A percentile compares a stretch with the other conserved stretches of the same genome.
These are phyloP conservation scores for Callionymus lyra DNA, from an alignment of 2,113 vertebrate genomes.

Conservation along the genomic window DNA sequence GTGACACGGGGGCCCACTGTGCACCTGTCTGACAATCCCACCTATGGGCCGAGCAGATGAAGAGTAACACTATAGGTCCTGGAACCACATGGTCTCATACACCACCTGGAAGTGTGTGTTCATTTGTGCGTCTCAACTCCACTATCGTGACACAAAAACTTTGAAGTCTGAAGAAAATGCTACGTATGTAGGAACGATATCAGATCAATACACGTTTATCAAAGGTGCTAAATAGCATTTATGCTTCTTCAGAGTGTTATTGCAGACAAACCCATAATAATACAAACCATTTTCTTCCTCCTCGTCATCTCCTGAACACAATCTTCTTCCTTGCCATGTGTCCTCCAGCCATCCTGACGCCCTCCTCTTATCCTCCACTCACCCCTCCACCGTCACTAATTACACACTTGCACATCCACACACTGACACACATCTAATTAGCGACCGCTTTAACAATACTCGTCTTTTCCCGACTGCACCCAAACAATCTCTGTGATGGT, in stretches of 20 bases:
- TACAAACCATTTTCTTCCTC: constrained; percentile 3
- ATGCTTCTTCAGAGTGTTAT: not conserved
- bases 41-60: constrained; percentile 34
- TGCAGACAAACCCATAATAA: too few relatives aligned
- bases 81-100: constrained; percentile 27
- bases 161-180: too few relatives aligned
- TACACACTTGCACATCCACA: constrained; percentile 20
- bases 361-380: constrained; percentile 29
- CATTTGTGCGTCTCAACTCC: constrained; percentile 1
- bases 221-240: too few relatives aligned
- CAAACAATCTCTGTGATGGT: constrained; percentile 32
- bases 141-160: too few relatives aligned
- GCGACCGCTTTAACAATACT: constrained; percentile 37
- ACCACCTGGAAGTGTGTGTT: constrained; percentile 42
- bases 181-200: too few relatives aligned
- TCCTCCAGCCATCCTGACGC: constrained; percentile 47
- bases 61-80: constrained; percentile 49
- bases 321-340: constrained; percentile 41
- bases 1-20: constrained; percentile 16
- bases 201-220: too few relatives aligned
- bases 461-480: constrained; percentile 23
- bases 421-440: constrained; percentile 34
- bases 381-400: constrained; percentile 33
- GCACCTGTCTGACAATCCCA: constrained; percentile 55
- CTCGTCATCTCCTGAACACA: constrained; percentile 50